These are phyloP conservation scores for Clunio marinus DNA, from an alignment of 2,888 invertebrate genomes.

Conservation along the genomic window DNA sequence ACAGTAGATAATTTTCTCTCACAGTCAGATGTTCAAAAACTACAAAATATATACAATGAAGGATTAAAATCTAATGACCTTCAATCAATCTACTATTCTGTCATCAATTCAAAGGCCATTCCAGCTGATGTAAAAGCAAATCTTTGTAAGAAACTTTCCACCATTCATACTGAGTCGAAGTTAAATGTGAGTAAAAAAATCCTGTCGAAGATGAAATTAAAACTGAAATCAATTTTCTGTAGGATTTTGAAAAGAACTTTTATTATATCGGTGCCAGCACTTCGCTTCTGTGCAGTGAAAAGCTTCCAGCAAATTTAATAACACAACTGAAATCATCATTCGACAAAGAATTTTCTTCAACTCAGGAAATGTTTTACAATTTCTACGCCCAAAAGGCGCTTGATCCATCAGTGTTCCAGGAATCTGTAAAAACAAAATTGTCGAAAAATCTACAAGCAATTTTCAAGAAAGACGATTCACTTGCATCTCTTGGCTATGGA, in stretches of 20 bases:
- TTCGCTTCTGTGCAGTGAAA: slow-evolving; percentile 55
- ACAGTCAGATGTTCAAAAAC: slow-evolving; percentile 47
- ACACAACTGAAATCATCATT: slow-evolving; percentile 56
- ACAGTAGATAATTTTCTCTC: slow-evolving; percentile 48
- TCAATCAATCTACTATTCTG: slow-evolving; percentile 65
- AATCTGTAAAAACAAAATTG: slow-evolving; percentile 64
- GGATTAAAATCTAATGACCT: slow-evolving; percentile 60
- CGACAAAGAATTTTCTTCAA: slow-evolving; percentile 62
- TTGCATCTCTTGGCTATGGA: slow-evolving; percentile 75
- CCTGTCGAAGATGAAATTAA: neutral
- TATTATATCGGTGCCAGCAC: slow-evolving; percentile 63
- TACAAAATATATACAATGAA: slow-evolving; percentile 49
- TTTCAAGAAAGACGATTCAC: slow-evolving; percentile 80
- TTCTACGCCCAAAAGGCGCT: slow-evolving; percentile 65
- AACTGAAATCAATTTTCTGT: too few relatives aligned
- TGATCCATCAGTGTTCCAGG: slow-evolving; percentile 61
- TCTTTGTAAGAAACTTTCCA: slow-evolving; percentile 53
- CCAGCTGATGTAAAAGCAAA: slow-evolving; percentile 56
- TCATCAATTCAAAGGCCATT: slow-evolving; percentile 66
- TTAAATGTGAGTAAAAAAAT: slow-evolving; percentile 52
- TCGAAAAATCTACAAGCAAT: slow-evolving; percentile 68
- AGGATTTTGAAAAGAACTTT: slow-evolving; percentile 58
- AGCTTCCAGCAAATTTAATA: slow-evolving; percentile 53
- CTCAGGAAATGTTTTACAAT: slow-evolving; percentile 71
- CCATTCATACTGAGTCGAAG: slow-evolving; percentile 47